Evolutionary conservation across 1,140 invertebrate species (phyloP).

Genomic region (Temnothorax longispinosus): DNA sequence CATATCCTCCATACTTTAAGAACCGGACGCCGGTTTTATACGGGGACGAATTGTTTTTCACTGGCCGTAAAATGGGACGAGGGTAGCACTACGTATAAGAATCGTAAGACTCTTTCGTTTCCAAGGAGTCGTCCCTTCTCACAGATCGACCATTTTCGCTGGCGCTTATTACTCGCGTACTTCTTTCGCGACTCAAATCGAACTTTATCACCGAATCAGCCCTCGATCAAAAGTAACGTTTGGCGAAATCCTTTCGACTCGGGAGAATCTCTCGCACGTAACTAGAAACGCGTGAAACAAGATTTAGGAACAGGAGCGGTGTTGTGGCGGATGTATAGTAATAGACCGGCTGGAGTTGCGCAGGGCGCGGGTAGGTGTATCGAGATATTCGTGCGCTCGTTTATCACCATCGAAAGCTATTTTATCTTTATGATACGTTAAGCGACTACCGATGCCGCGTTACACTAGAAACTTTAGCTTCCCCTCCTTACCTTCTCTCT

Average conservation of each 20-base stretch:
- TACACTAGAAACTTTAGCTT: slow-evolving; percentile 37
- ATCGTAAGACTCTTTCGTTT: slow-evolving; percentile 55
- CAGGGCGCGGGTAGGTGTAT: not conserved
- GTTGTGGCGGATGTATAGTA: slow-evolving; percentile 19
- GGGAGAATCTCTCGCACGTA: slow-evolving; percentile 1
- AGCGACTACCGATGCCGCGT: not conserved
- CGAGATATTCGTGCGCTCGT: slow-evolving; percentile 47
- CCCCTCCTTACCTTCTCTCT: not conserved
- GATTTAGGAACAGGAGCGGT: not conserved
- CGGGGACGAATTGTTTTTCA: slow-evolving; percentile 71
- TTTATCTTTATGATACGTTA: slow-evolving; percentile 51
- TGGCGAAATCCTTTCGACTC: slow-evolving; percentile 19
- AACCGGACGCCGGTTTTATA: slow-evolving; percentile 57
- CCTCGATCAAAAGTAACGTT: slow-evolving; percentile 50
- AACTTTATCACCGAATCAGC: slow-evolving; percentile 68
- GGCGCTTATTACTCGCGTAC: slow-evolving; percentile 56
- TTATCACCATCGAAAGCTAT: slow-evolving; percentile 48
- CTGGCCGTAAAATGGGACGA: slow-evolving; percentile 54
- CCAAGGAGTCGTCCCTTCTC: slow-evolving; percentile 52
- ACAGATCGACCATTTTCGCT: slow-evolving; percentile 35
- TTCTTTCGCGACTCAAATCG: slow-evolving; percentile 58
- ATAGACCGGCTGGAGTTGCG: slow-evolving; percentile 33
- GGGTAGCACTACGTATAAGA: slow-evolving; percentile 1
- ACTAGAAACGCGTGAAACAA: slow-evolving; percentile 48
- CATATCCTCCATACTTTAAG: not conserved